phyloP scores from a whole-genome alignment of 1,140 invertebrate genomes.

The Matsumurasca onukii region DNA sequence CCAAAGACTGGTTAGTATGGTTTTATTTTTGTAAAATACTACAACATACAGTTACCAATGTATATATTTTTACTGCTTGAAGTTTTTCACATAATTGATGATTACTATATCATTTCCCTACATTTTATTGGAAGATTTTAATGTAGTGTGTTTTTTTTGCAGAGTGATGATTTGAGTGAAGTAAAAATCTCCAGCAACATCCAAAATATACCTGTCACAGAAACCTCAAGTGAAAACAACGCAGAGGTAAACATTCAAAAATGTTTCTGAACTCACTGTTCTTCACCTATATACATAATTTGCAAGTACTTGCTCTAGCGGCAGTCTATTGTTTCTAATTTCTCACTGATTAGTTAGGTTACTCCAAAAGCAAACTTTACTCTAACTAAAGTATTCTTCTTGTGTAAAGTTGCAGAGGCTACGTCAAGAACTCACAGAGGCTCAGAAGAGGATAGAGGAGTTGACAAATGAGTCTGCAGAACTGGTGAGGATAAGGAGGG shows the following conservation, averaged over 20 bases:
- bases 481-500: slow-evolving; percentile 72
- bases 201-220: neutral
- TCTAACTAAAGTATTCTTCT: too few relatives aligned
- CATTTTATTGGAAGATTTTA: neutral
- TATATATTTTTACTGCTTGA: slow-evolving; percentile 14
- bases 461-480: slow-evolving; percentile 52
- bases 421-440: slow-evolving; percentile 5
- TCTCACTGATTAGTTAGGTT: too few relatives aligned
- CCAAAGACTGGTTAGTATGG: slow-evolving; percentile 30
- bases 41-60: slow-evolving; percentile 16
- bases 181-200: slow-evolving; percentile 7
- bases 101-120: neutral
- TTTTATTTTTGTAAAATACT: neutral
- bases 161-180: slow-evolving; percentile 19
- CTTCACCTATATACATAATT: too few relatives aligned
- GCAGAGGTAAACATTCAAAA: slow-evolving; percentile 15
- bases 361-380: too few relatives aligned
- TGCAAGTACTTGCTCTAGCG: too few relatives aligned
- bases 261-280: too few relatives aligned
- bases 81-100: too few relatives aligned
- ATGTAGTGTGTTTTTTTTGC: slow-evolving; percentile 13
- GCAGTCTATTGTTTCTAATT: too few relatives aligned
- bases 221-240: slow-evolving; percentile 20
- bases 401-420: too few relatives aligned
- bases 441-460: slow-evolving; percentile 40